Evolutionary conservation across 2,797 vertebrate genomes (phyloP).

Genomic region (Myotis daubentonii): DNA sequence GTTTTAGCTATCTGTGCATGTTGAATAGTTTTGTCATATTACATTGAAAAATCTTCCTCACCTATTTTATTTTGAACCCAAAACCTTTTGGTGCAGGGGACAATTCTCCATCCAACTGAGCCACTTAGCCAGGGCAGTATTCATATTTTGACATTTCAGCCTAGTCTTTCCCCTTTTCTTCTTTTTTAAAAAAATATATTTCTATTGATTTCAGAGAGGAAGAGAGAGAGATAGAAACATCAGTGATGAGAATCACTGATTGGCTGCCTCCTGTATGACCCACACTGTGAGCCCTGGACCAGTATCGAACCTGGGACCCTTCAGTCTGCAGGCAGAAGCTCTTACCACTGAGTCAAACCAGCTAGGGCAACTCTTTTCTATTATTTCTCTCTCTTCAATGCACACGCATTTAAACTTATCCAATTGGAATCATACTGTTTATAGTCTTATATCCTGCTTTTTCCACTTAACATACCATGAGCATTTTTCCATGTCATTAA

Average conservation of each 20-base stretch:
- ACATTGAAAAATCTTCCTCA: neutral
- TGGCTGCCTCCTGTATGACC: too few relatives aligned
- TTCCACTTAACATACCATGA: slow-evolving; percentile 75
- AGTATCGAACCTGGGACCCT: too few relatives aligned
- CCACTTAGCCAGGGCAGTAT: neutral
- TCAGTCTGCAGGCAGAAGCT: too few relatives aligned
- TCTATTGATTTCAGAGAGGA: too few relatives aligned
- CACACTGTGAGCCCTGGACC: too few relatives aligned
- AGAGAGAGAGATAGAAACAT: too few relatives aligned
- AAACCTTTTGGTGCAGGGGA: too few relatives aligned
- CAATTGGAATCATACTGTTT: slow-evolving; percentile 46
- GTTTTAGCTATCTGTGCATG: neutral
- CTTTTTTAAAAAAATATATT: too few relatives aligned
- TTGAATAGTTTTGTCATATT: slow-evolving; percentile 29
- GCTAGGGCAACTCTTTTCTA: too few relatives aligned
- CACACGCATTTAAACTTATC: slow-evolving; percentile 7
- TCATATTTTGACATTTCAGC: neutral
- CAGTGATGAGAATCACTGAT: too few relatives aligned
- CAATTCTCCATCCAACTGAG: too few relatives aligned
- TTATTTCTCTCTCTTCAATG: neutral
- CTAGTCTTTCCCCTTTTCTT: neutral
- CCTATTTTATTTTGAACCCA: neutral
- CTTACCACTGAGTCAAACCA: too few relatives aligned
- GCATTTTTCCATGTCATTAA: slow-evolving; percentile 76
- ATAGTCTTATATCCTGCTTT: slow-evolving; percentile 63